Conservation (phyloP, 2,888 invertebrate species). For the Stenchaetothrips biformis region DNA sequence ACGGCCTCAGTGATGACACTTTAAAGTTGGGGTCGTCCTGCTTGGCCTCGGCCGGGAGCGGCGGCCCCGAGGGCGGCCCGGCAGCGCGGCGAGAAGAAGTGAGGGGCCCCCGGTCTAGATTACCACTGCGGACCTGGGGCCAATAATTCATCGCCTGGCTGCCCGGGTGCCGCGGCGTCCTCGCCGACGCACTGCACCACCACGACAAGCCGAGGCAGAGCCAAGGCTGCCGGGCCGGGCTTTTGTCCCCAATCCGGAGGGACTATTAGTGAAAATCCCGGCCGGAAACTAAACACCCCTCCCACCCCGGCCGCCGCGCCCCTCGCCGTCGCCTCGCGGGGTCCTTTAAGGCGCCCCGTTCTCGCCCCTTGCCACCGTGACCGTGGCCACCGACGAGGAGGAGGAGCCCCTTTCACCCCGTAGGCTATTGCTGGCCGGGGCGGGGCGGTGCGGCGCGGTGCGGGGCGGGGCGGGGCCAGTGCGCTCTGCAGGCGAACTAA, state of each 20-base stretch:
- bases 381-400: neutral
- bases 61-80: neutral
- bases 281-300: slow-evolving; percentile 15
- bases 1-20: neutral
- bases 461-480: too few relatives aligned
- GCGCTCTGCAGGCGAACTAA: too few relatives aligned
- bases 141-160: neutral
- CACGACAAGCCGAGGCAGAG: neutral
- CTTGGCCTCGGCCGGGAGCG: neutral
- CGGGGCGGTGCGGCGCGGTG: too few relatives aligned
- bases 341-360: neutral
- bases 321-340: neutral
- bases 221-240: neutral
- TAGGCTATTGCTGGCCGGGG: too few relatives aligned
- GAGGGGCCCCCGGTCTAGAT: neutral
- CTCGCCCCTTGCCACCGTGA: neutral
- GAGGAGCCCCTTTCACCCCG: too few relatives aligned
- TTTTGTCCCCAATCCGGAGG: slow-evolving; percentile 14
- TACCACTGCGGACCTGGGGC: neutral
- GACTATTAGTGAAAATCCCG: slow-evolving; percentile 21
- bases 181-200: neutral
- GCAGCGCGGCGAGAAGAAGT: neutral
- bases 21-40: neutral
- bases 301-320: neutral
- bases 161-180: neutral